Evolutionary conservation across 1,140 invertebrate species (phyloP), one percentile per base, ranked within the genome.

Genomic region (Antheraea mylitta): DNA sequence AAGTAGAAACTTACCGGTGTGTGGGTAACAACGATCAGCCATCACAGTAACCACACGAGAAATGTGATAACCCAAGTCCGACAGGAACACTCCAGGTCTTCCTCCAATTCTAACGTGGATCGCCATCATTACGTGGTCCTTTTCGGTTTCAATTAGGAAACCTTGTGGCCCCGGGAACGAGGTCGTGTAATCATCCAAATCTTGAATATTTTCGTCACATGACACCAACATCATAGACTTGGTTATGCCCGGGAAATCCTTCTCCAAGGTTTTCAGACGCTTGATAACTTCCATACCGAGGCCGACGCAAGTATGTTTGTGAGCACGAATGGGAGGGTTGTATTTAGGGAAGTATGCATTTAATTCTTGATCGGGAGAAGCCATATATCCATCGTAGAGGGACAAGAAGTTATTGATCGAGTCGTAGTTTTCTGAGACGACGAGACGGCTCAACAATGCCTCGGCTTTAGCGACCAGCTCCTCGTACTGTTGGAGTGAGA

Each of bases 51-150:
- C 94, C 13, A 96, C 96, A 19, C 96, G 93, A 18, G 96, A 95
- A 58, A 98, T 95, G 84, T 98, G 98, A 87, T 98, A 98, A 7
- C 98, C 98, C 18, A 97, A 95, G 90, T 98, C 98, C 18, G 98
- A 94, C 9, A 98, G 92, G 81, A 98, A 92, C 11, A 97, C 92
- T 16, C 97, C 98, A 0, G 89, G 86, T 70, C 97, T 94, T 36
- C 94, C 95, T 9, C 92, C 94, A 58, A 98, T 94, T 73, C 93
- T 92, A 62, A 98, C 94, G 68, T 95, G 95, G 76, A 98, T 91
- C 66, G 96, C 97, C 11, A 98, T 94, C 83, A 98, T 92, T 18
- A 98, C 97, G 87, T 98, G 98, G 86, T 98, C 98, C 88, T 98
- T 98, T 80, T 97, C 96, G 0, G 96, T 94, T 74, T 95, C 95